Conservation (phyloP, 2,113 vertebrate species). For the Myotis yumanensis region DNA sequence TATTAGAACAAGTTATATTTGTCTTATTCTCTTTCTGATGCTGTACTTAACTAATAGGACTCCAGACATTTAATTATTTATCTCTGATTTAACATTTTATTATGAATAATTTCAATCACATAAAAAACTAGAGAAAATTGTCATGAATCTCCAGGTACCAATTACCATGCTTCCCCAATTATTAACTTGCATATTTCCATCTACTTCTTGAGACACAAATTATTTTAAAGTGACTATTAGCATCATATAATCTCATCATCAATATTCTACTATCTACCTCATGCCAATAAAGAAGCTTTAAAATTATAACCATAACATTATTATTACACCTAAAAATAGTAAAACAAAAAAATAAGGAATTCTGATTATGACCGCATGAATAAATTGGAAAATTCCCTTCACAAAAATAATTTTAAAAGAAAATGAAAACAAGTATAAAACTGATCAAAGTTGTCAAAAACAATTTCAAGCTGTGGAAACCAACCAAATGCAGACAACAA, state of each 20-base stretch:
- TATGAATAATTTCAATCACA: conserved; percentile 9
- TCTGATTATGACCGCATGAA: neutral
- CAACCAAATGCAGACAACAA: neutral
- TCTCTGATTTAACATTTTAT: conserved; percentile 10
- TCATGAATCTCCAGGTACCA: neutral
- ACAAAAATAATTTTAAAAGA: neutral
- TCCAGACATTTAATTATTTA: conserved; percentile 6
- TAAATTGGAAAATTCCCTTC: neutral
- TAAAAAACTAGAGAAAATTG: neutral
- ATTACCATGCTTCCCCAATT: neutral
- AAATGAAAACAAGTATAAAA: neutral
- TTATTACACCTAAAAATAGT: neutral
- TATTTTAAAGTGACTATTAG: conserved; percentile 28
- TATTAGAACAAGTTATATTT: neutral
- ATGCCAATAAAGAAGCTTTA: neutral
- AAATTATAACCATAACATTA: neutral
- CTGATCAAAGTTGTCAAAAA: conserved; percentile 1
- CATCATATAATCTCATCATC: neutral
- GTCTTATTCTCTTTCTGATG: neutral
- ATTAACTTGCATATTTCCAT: neutral
- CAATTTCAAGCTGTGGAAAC: conserved; percentile 15
- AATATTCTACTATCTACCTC: neutral
- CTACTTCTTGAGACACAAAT: neutral
- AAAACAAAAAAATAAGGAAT: neutral
- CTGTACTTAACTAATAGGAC: neutral